A percentile compares a stretch with the other conserved stretches of the same genome.
These are phyloP conservation scores for Brevipalpus yothersi DNA, from an alignment of 1,140 invertebrate species.

Conservation along the genomic window DNA sequence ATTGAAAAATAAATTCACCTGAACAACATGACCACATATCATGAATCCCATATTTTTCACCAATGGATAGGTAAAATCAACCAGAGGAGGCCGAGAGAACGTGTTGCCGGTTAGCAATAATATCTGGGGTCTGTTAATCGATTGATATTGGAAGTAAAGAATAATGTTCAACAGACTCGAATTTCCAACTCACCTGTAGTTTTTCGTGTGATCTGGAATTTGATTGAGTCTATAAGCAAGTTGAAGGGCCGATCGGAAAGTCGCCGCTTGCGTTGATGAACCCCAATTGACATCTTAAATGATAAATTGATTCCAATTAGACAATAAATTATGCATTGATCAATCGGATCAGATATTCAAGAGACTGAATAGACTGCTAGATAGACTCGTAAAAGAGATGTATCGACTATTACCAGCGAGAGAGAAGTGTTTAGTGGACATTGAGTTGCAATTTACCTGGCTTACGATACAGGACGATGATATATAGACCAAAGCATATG, in stretches of 20 bases:
- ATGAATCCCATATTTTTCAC: slow-evolving; percentile 28
- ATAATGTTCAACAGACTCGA: neutral
- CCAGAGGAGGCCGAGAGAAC: slow-evolving; percentile 22
- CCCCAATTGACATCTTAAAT: slow-evolving; percentile 35
- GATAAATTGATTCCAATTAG: neutral
- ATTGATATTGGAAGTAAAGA: neutral
- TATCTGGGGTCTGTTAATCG: slow-evolving; percentile 26
- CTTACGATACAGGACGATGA: slow-evolving; percentile 23
- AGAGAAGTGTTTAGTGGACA: too few relatives aligned
- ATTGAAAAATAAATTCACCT: slow-evolving; percentile 33
- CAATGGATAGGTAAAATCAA: slow-evolving; percentile 29
- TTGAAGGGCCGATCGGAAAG: slow-evolving; percentile 27
- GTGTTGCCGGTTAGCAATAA: slow-evolving; percentile 29
- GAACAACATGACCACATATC: slow-evolving; percentile 25
- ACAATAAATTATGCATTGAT: neutral
- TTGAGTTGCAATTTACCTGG: slow-evolving; percentile 17
- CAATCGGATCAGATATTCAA: too few relatives aligned
- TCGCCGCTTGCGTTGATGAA: slow-evolving; percentile 36
- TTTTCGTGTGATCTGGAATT: slow-evolving; percentile 34
- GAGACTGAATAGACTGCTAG: too few relatives aligned
- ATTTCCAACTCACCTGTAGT: slow-evolving; percentile 18
- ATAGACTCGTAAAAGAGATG: too few relatives aligned
- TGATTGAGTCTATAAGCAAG: slow-evolving; percentile 25
- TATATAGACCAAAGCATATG: slow-evolving; percentile 21
- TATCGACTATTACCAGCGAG: too few relatives aligned